Base-by-base conservation (phyloP, 2,113 vertebrate genomes). In the Pomatorhinus ruficollis region DNA sequence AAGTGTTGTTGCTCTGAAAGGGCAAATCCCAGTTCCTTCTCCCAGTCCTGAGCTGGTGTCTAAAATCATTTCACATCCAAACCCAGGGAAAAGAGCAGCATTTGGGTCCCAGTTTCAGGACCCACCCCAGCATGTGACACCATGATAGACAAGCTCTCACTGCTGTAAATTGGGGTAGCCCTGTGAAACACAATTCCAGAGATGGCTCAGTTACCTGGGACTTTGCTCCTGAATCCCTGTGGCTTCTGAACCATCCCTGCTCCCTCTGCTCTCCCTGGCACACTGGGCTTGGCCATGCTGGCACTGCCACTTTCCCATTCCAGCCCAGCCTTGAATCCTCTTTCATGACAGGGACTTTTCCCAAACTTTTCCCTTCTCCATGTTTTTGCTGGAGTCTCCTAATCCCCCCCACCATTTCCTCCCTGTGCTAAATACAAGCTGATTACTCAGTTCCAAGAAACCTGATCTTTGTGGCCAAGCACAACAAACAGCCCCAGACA, bases 391-490 rank as follows among this genome's bases (percentile, higher is more conserved):
- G 11, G 25, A 84, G 64, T 47, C 52, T 87, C 40, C 50, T 19
- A 25, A 45, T 10, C 7, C 7, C 25, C 24, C 15, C 13, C 64
- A 11, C 39, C 39, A 39, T 82, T 47, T 37, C 45, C 31, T 77
- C 59, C 90, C 3, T 0, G 49, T 61, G 76, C 90, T 95, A 89
- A 96, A 80, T 47, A 65, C 0, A 1, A 86, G 69, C 23, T 1
- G 27, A 71, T 96, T 86, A 81, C 82, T 90, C 84, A 83, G 57
- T 87, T 63, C 64, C 76, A 56, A 68, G 93, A 90, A 95, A 94
- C 83, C 53, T 39, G 69, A 92, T 90, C 83, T 37, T 65, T 44
- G 18, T 10, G 50, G 78, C 79, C 83, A 83, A 92, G 74, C 0
- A 0, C 70, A 92, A 65, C 33, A 72, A 95, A 64, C 89, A 90